phyloP scores from a whole-genome alignment of 2,797 vertebrate species.

The Sarcoramphus papa region DNA sequence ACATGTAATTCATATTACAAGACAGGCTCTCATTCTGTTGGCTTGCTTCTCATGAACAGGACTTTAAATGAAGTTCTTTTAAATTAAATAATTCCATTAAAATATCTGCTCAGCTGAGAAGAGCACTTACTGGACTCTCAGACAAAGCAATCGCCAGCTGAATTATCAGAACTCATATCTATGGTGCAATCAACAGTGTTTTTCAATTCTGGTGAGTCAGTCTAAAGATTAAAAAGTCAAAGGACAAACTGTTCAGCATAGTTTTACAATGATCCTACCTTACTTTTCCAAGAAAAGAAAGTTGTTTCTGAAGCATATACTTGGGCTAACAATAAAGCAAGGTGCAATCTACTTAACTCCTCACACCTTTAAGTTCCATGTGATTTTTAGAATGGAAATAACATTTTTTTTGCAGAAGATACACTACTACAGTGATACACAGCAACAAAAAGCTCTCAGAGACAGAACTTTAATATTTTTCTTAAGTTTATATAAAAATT shows the following conservation, averaged over 20 bases:
- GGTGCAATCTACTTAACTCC: background rate
- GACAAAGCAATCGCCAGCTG: background rate
- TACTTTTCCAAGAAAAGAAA: background rate
- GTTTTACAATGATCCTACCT: background rate
- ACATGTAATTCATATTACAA: background rate
- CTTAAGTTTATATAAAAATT: background rate
- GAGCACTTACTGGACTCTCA: background rate
- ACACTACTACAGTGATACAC: background rate
- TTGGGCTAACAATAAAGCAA: background rate
- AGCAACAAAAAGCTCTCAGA: background rate
- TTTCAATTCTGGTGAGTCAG: background rate
- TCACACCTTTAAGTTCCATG: background rate
- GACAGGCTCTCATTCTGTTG: background rate
- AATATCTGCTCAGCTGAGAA: background rate
- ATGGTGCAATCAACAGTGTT: background rate
- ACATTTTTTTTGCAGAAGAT: background rate
- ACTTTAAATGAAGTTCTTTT: background rate
- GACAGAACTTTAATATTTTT: background rate
- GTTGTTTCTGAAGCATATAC: background rate
- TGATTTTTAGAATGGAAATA: background rate
- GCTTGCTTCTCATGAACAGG: background rate
- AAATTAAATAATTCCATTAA: background rate
- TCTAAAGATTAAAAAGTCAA: conserved; percentile 30
- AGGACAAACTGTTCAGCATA: background rate
- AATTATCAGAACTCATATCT: background rate